Percentiles rank a stretch among this genome's conserved stretches.
These are phyloP conservation scores for Misgurnus mizolepis DNA, from an alignment of 2,113 vertebrate species.

Conservation along the genomic window DNA sequence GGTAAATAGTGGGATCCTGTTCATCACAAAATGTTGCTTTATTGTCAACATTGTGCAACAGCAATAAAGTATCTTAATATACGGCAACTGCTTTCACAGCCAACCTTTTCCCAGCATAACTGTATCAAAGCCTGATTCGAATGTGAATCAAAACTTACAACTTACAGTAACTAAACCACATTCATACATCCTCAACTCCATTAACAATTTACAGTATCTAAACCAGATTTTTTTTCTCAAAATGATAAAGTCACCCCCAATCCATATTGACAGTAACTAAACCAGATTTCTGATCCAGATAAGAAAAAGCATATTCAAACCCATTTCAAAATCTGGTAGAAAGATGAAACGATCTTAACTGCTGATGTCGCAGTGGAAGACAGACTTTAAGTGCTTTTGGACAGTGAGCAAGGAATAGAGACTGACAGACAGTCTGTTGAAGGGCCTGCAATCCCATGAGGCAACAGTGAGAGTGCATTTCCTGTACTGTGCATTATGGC, in stretches of 20 bases:
- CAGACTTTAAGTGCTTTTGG: conserved; percentile 23
- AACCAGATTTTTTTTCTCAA: too few relatives aligned
- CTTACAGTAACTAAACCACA: neutral
- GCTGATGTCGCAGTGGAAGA: neutral
- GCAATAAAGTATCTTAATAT: neutral
- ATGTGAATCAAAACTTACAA: neutral
- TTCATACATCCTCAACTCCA: neutral
- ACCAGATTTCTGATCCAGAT: neutral
- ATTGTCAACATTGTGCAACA: conserved; percentile 50
- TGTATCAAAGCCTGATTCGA: neutral
- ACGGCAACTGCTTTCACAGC: neutral
- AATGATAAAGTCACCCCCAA: too few relatives aligned
- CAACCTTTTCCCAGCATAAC: neutral
- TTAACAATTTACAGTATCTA: too few relatives aligned
- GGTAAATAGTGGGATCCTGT: conserved; percentile 65
- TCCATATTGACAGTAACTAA: neutral
- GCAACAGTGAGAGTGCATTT: conserved; percentile 52
- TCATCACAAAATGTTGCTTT: conserved; percentile 60
- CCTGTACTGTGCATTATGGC: conserved; percentile 37
- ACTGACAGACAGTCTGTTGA: conserved; percentile 52
- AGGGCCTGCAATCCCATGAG: conserved; percentile 58
- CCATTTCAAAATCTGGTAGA: neutral
- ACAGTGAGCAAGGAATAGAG: neutral
- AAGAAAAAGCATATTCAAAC: neutral
- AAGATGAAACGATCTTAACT: neutral